Conservation (phyloP, 2,888 invertebrate species). For the Melanostoma mellinum region DNA sequence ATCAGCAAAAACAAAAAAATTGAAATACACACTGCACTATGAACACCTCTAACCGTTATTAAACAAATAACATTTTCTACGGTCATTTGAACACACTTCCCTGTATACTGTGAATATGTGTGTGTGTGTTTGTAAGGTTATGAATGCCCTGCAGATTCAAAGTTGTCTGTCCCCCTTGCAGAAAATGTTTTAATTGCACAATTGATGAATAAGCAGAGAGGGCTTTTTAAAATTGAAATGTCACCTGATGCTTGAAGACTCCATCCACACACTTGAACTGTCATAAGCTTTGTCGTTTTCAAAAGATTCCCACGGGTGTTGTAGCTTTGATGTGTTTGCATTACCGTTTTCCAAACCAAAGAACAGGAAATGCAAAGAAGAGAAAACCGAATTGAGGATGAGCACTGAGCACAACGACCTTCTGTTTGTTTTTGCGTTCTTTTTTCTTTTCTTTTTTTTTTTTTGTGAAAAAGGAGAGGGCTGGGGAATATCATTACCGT, state of each 20-base stretch:
- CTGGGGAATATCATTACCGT: conserved; percentile 17
- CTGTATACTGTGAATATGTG: conserved; percentile 8
- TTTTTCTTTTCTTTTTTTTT: conserved; percentile 4
- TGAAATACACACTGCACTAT: conserved; percentile 3
- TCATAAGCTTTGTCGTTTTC: conserved; percentile 21
- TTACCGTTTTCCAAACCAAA: conserved; percentile 22
- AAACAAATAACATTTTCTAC: conserved; percentile 35
- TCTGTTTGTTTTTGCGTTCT: conserved; percentile 2
- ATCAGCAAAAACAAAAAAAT: conserved; percentile 8
- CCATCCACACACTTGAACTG: conserved; percentile 34
- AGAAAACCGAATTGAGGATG: conserved; percentile 1
- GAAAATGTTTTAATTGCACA: conserved; percentile 47
- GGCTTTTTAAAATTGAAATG: conserved; percentile 34
- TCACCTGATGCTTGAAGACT: conserved; percentile 55
- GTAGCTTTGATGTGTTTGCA: neutral
- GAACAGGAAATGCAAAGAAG: conserved; percentile 23
- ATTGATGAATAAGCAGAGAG: conserved; percentile 56
- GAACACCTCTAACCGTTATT: conserved; percentile 18
- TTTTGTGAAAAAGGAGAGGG: conserved; percentile 5
- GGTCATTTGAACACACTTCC: conserved; percentile 52
- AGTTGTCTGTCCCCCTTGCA: neutral
- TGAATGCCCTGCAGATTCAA: conserved; percentile 29
- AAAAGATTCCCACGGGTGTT: conserved; percentile 10
- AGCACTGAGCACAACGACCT: conserved; percentile 22
- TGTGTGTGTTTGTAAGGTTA: conserved; percentile 5